Percentiles rank a stretch among this genome's conserved stretches.
Evolutionary conservation across 2,113 vertebrate genomes (phyloP).

Genomic region (Clarias gariepinus): DNA sequence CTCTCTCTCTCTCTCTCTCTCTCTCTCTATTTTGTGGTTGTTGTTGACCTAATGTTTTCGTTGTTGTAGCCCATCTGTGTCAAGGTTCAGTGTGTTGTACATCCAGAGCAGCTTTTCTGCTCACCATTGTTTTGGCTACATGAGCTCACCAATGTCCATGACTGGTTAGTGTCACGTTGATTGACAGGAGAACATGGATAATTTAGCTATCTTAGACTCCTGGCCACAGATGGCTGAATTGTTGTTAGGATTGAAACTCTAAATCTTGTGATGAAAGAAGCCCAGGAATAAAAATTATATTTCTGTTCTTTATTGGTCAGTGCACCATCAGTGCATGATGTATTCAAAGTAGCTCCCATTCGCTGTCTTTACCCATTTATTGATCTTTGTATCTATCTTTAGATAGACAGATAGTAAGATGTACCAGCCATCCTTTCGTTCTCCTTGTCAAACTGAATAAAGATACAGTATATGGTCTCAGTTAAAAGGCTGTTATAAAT

Average conservation of each 20-base stretch:
- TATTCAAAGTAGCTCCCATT: not conserved
- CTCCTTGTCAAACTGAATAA: conserved; percentile 26
- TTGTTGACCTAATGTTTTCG: not conserved
- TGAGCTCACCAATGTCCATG: not conserved
- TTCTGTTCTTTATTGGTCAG: not conserved
- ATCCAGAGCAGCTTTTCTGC: not conserved
- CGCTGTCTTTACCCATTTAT: not conserved
- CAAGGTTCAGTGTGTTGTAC: not conserved
- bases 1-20: too few relatives aligned
- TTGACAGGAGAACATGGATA: not conserved
- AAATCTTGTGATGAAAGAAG: not conserved
- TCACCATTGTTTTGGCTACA: not conserved
- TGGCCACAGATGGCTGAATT: not conserved
- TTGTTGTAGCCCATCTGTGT: not conserved
- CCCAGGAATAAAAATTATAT: not conserved
- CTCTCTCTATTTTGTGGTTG: too few relatives aligned
- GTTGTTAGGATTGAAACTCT: not conserved
- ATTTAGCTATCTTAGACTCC: not conserved
- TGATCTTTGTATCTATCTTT: not conserved
- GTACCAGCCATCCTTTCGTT: conserved; percentile 11
- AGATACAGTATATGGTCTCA: not conserved
- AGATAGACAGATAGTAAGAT: conserved; percentile 4
- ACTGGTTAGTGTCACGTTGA: not conserved
- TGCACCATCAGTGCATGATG: not conserved
- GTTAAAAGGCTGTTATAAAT: conserved; percentile 11